Evolutionary conservation across 2,888 invertebrate genomes (phyloP).

Genomic region (Hofmannophila pseudospretella): DNA sequence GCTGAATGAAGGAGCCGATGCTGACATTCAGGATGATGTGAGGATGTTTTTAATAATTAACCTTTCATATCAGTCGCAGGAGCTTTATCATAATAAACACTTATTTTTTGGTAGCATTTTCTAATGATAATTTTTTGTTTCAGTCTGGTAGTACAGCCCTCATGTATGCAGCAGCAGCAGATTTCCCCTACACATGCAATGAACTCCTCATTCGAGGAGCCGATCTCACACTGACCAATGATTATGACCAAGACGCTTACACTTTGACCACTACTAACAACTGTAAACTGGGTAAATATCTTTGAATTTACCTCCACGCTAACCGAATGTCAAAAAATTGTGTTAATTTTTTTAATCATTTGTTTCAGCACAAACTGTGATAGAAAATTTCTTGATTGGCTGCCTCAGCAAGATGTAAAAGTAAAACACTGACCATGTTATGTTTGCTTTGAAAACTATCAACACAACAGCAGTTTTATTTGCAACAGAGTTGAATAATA

Average conservation of each 20-base stretch:
- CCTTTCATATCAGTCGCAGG: too few relatives aligned
- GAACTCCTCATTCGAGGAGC: slow-evolving; percentile 89
- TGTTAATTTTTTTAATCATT: slow-evolving; percentile 2
- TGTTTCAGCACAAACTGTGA: slow-evolving; percentile 84
- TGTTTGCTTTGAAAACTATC: slow-evolving; percentile 52
- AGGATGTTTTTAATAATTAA: too few relatives aligned
- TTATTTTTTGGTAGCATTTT: too few relatives aligned
- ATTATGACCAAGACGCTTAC: slow-evolving; percentile 90
- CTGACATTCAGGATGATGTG: slow-evolving; percentile 90
- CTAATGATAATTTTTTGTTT: too few relatives aligned
- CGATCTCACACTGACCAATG: slow-evolving; percentile 88
- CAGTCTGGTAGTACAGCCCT: slow-evolving; percentile 93
- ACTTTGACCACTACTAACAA: slow-evolving; percentile 84
- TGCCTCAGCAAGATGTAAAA: slow-evolving; percentile 72
- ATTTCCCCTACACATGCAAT: slow-evolving; percentile 93
- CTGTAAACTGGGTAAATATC: slow-evolving; percentile 65
- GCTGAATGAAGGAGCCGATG: slow-evolving; percentile 85
- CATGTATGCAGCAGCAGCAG: slow-evolving; percentile 94
- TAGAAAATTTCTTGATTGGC: slow-evolving; percentile 84
- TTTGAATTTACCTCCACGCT: neutral
- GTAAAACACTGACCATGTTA: slow-evolving; percentile 41
- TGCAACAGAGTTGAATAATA: slow-evolving; percentile 70
- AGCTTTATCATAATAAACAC: too few relatives aligned
- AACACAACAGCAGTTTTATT: slow-evolving; percentile 61
- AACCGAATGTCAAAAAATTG: too few relatives aligned